Base-by-base conservation (phyloP, 2,797 vertebrate genomes). In the Anguilla pacifica region DNA sequence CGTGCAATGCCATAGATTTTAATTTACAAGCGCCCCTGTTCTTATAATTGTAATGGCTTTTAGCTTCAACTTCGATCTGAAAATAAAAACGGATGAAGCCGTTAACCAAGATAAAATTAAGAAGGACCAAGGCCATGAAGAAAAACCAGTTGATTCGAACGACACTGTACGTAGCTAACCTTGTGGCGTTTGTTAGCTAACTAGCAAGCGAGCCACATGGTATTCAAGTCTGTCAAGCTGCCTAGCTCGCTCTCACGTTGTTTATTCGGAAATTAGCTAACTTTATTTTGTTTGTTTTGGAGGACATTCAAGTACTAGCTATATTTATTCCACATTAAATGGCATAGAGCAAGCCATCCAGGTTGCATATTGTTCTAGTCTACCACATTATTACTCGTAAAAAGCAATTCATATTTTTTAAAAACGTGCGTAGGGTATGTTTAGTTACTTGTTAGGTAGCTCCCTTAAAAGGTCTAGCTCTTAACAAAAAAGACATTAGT, bases 51-150 rank as follows among this genome's bases (percentile, higher is more conserved):
- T 2, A 84, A 84, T 97, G 96, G 95, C 95, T 0, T 97, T 96
- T 91, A 94, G 93, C 89, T 96, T 97, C 90, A 96, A 96, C 88
- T 97, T 97, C 83, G 92, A 95, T 49, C 87, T 96, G 70, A 90
- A 94, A 1, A 86, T 88, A 57, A 87, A 89, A 86, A 82, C 91
- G 84, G 81, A 70, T 74, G 86, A 83, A 4, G 2, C 35, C 2
- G 72, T 74, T 1, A 85, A 86, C 22, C 85, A 55, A 86, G 61
- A 61, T 49, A 86, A 25, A 22, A 31, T 11, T 49, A 89, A 67
- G 86, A 91, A 85, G 55, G 55, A 86, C 0, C 2, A 85, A 1
- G 43, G 11, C 22, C 88, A 87, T 83, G 88, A 79, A 13, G 88
- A 64, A 86, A 90, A 92, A 11, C 89, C 72, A 88, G 87, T 86